These are phyloP conservation scores for Oryzias celebensis DNA, from an alignment of 2,113 vertebrate genomes.

Conservation along the genomic window DNA sequence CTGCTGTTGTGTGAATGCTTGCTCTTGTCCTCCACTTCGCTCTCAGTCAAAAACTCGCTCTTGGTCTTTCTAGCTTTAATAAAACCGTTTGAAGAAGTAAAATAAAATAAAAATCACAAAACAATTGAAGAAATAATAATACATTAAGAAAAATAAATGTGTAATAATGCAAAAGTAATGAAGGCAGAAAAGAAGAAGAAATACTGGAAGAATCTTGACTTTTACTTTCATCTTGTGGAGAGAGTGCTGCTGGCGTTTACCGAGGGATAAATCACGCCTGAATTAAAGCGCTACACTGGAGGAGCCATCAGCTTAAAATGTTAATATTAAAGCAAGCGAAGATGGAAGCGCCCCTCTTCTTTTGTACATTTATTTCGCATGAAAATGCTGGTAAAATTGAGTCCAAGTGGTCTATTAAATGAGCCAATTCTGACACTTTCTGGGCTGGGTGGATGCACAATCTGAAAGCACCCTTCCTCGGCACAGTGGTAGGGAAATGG, in stretches of 20 bases:
- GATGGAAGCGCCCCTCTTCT: background rate
- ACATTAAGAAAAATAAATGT: constrained; percentile 4
- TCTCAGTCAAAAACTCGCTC: constrained; percentile 17
- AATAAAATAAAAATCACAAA: background rate
- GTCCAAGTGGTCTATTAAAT: background rate
- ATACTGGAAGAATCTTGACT: background rate
- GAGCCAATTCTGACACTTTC: no score
- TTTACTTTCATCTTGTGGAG: background rate
- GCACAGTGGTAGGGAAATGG: constrained; percentile 8
- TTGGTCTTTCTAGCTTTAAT: constrained; percentile 32
- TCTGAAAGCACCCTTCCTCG: background rate
- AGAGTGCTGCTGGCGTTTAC: background rate
- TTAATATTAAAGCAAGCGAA: constrained; percentile 2
- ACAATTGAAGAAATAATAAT: constrained; percentile 1
- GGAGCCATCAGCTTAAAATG: constrained; percentile 2
- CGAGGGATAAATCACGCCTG: constrained; percentile 1
- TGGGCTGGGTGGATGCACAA: background rate
- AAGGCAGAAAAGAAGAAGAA: background rate
- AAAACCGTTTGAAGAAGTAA: constrained; percentile 14
- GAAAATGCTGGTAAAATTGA: background rate
- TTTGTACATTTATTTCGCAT: background rate
- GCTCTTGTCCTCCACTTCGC: constrained; percentile 40
- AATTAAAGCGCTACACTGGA: constrained; percentile 8
- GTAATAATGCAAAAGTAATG: constrained; percentile 8
- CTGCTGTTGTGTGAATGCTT: constrained; percentile 52